Base-by-base conservation (phyloP, 2,113 vertebrate genomes). In the Chaetura pelagica region DNA sequence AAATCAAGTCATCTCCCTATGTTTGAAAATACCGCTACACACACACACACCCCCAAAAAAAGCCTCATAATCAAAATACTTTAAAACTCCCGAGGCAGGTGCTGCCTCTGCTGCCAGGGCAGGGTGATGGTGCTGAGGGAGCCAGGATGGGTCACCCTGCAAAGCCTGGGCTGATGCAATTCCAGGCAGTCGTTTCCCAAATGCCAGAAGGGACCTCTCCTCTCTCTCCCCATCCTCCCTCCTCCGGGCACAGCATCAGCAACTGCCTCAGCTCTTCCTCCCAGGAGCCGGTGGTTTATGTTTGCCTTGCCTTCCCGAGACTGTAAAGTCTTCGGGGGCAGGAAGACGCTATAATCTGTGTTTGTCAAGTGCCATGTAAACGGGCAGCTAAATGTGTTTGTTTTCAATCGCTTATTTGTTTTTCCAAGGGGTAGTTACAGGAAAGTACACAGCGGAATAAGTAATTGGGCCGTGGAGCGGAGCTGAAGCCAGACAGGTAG, bases 321-420 rank as follows among this genome's bases (percentile, higher is more conserved):
- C 84, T 63, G 71, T 4, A 9, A 74, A 92, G 77, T 71, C 90
- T 96, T 90, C 1, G 71, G 66, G 91, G 84, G 84, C 77, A 90
- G 71, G 67, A 84, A 4, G 15, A 9, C 6, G 32, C 69, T 34
- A 84, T 94, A 71, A 89, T 89, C 67, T 93, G 51, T 93, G 90
- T 96, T 94, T 91, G 88, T 87, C 90, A 81, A 95, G 82, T 42
- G 81, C 90, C 84, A 30, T 90, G 93, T 93, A 95, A 96, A 92
- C 26, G 82, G 55, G 38, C 66, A 64, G 34, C 89, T 95, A 93
- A 95, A 94, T 22, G 78, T 85, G 92, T 94, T 95, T 95, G 93
- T 94, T 96, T 88, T 90, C 88, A 72, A 15, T 7, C 4, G 22
- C 63, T 89, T 95, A 38, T 95, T 96, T 96, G 87, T 92, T 93